Evolutionary conservation across 2,888 invertebrate genomes (phyloP), one percentile per base, ranked within the genome.

Genomic region (Hypselothyrea guttata): DNA sequence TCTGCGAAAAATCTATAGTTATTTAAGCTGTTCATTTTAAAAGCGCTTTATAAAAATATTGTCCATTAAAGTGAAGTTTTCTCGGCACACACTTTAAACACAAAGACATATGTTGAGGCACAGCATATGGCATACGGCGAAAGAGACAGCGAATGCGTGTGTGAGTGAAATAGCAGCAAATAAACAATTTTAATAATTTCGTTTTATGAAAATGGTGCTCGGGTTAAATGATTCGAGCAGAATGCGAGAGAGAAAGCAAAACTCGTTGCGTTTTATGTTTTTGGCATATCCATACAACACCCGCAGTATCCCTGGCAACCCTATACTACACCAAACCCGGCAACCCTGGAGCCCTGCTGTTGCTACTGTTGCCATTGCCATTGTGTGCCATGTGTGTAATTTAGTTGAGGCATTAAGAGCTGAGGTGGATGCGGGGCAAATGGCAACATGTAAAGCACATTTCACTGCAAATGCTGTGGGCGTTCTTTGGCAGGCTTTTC

Each of bases 171-270:
- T n/a, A n/a, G n/a, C n/a, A n/a, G n/a, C n/a, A 75, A 71, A 74
- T 82, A 83, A 84, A 81, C 87, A 83, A 82, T 87, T 87, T 87
- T 86, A 83, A 87, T 87, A 87, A 88, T 87, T 82, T 87, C 88
- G 74, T 87, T 87, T 88, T 87, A 85, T 87, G 85, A 74, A 84
- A 87, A 87, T 87, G 73, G 77, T 75, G 76, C 78, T 86, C 65
- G 86, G 72, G 79, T 86, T 86, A 86, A 84, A 84, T 85, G 84
- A 70, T 75, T 69, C 86, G 83, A 74, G 66, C 72, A 76, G 84
- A 84, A 82, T 82, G 71, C 59, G 75, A 60, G 64, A 37, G 75
- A 58, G 66, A 37, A 56, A 54, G 75, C 45, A 79, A 75, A 74
- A 63, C 75, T 74, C 83, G 71, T 86, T 60, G 65, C 74, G 48